Evolutionary conservation across 2,797 vertebrate genomes (phyloP), one percentile per base, ranked within the genome.

Genomic region (Parauchenoglanis ngamensis): DNA sequence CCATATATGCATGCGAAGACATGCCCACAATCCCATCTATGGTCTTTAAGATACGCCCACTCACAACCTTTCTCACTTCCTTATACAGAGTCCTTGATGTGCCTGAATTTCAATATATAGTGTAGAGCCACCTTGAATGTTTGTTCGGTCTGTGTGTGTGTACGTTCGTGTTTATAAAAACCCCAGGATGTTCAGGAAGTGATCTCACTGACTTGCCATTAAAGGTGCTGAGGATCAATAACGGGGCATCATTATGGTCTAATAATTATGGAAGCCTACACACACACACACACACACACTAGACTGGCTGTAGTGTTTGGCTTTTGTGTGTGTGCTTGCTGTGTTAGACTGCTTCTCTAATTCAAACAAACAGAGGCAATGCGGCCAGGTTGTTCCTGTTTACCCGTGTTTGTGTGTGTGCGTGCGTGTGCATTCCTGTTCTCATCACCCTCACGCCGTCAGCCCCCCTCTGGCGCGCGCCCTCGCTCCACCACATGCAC

Each of bases 401-500:
- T 82, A 28, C 61, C 4, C 31, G 31, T 78, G 19, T 79, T 35
- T 79, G 76, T 77, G 2, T 72, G 72, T 85, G 61, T 75, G 63
- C 65, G 28, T 68, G 57, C 70, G 21, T 28, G 40, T 72, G 77
- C 85, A 28, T 68, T 77, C 73, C 72, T 85, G 52, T 84, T 92
- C 90, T 90, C 54, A 28, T 46, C 15, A 25, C 44, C 78, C 87
- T 86, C 78, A 79, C 54, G 23, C 82, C 21, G 12, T 75, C 75
- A 76, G 82, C 85, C 82, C 23, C 67, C 90, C 82, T 35, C 80
- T 59, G 68, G 85, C 63, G 52, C 77, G 75, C 73, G 72, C 79
- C 31, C 78, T 65, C 80, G 25, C 65, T 85, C 80, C 88, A 72
- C 86, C 84, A 87, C 88, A 89, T 84, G 86, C 84, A 89, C 87